Evolutionary conservation across 2,888 invertebrate genomes (phyloP).

Genomic region (Baccha elongata): DNA sequence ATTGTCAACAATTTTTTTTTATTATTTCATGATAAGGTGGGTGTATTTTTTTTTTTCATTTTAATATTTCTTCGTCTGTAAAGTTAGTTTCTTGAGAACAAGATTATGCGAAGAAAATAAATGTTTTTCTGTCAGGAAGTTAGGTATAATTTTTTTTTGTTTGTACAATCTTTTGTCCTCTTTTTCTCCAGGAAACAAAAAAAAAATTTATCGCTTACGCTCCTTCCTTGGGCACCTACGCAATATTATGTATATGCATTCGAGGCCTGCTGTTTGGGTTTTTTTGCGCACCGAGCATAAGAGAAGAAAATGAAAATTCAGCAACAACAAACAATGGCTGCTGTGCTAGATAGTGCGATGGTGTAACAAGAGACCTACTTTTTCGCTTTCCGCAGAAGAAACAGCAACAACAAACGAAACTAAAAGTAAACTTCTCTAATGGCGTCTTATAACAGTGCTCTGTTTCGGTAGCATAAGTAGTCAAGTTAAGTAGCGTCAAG

Average conservation of each 20-base stretch:
- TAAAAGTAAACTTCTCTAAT: constrained; percentile 46
- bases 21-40: constrained; percentile 1
- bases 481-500: constrained; percentile 33
- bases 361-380: constrained; percentile 60
- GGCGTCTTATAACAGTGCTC: constrained; percentile 6
- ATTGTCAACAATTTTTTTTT: constrained; percentile 20
- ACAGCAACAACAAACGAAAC: constrained; percentile 44
- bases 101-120: background rate
- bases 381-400: constrained; percentile 21
- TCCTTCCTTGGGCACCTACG: too few relatives aligned
- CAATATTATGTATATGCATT: too few relatives aligned
- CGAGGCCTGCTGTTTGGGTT: too few relatives aligned
- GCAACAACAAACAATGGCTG: constrained; percentile 12
- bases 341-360: constrained; percentile 32
- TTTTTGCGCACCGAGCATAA: too few relatives aligned
- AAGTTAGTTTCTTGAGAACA: background rate
- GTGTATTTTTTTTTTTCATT: background rate
- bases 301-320: constrained; percentile 62
- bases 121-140: constrained; percentile 27
- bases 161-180: constrained; percentile 22
- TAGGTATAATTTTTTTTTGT: constrained; percentile 15
- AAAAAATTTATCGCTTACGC: too few relatives aligned
- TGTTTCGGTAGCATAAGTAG: constrained; percentile 18
- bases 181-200: constrained; percentile 7
- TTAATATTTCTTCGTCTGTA: background rate